phyloP scores from a whole-genome alignment of 2,888 invertebrate species.

The Cephus sareptanus region DNA sequence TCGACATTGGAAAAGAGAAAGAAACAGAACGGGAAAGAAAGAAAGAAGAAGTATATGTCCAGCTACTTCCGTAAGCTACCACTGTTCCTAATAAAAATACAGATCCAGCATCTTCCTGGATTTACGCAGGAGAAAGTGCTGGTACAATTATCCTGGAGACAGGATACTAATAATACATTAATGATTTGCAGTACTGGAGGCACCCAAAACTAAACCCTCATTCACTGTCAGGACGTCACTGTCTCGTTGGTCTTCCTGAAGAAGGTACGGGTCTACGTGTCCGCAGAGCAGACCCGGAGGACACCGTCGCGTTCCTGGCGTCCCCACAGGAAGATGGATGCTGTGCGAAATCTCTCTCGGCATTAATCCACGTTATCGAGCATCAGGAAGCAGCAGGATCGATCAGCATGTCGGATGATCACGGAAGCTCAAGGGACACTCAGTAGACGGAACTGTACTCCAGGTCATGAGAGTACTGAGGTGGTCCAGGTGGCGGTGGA shows the following conservation, averaged over 20 bases:
- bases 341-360: neutral
- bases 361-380: neutral
- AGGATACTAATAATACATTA: neutral
- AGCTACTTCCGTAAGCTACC: neutral
- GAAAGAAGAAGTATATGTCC: neutral
- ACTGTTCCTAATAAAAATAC: neutral
- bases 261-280: neutral
- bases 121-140: neutral
- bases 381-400: neutral
- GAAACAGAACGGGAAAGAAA: neutral
- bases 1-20: neutral
- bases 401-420: constrained; percentile 10
- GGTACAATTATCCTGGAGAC: neutral
- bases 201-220: neutral
- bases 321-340: neutral
- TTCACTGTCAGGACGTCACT: neutral
- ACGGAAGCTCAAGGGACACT: constrained; percentile 6
- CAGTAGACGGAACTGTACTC: constrained; percentile 64
- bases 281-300: neutral
- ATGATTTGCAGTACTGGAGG: neutral
- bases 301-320: neutral
- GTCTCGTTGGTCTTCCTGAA: neutral
- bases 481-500: constrained; percentile 55
- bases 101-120: neutral
- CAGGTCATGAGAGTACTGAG: constrained; percentile 61